Conservation (phyloP, 1,140 invertebrate species). For the Ceratina calcarata region DNA sequence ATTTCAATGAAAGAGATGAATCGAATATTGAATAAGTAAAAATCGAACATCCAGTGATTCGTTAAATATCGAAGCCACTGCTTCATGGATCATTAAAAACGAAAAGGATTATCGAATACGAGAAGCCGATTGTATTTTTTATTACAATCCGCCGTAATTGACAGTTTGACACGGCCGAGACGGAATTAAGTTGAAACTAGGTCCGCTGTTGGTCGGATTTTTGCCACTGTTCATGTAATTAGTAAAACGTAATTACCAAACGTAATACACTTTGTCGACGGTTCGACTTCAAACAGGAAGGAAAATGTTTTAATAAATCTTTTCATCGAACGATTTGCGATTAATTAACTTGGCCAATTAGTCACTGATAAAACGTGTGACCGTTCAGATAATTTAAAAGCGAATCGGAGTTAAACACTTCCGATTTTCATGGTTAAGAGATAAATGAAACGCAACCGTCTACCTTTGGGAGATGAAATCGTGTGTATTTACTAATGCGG, state of each 20-base stretch:
- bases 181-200: conserved; percentile 33
- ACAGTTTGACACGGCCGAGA: background rate
- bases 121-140: conserved; percentile 17
- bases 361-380: background rate
- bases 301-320: too few relatives aligned
- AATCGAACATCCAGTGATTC: too few relatives aligned
- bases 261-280: background rate
- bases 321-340: too few relatives aligned
- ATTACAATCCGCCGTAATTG: conserved; percentile 30
- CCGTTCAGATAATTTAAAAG: background rate
- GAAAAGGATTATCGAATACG: background rate
- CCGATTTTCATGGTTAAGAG: background rate
- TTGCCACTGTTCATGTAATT: conserved; percentile 24
- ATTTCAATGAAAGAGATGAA: background rate
- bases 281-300: background rate
- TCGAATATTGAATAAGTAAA: background rate
- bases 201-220: conserved; percentile 16
- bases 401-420: background rate
- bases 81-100: background rate
- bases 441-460: background rate
- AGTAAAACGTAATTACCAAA: conserved; percentile 19
- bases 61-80: too few relatives aligned
- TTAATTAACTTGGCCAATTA: background rate
- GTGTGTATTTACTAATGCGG: background rate
- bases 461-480: background rate